Base-by-base conservation (phyloP, 2,113 vertebrate genomes). In the Pteruthius melanotis region DNA sequence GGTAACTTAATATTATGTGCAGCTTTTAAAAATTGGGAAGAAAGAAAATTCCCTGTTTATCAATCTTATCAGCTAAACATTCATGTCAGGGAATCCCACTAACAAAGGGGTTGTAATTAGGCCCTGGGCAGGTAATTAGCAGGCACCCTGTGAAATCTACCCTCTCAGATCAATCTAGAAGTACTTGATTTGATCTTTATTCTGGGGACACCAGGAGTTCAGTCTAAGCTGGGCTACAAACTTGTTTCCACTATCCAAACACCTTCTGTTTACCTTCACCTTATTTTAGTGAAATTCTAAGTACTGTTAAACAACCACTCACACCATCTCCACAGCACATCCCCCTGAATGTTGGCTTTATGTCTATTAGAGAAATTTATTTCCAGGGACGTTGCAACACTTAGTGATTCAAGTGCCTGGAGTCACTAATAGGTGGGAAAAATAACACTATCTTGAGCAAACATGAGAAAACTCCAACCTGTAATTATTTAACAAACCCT, bases 371-470 rank as follows among this genome's bases (percentile, higher is more conserved):
- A 94, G 69, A 80, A 54, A 81, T 77, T 70, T 27, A 71, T 83
- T 93, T 95, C 89, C 71, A 65, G 57, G 81, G 93, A 59, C 3
- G 1, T 63, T 64, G 56, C 49, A 96, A 94, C 77, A 88, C 84
- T 95, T 83, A 90, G 77, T 24, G 23, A 91, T 91, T 96, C 78
- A 74, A 60, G 49, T 71, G 75, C 72, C 56, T 78, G 59, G n/a
- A 91, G 71, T 83, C 49, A 92, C 63, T 45, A 92, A 71, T 83
- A 94, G 87, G 89, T 90, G 95, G 90, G 91, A 97, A 97, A 96
- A 89, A 95, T 93, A 90, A 91, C 92, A 93, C 56, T 28, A n/a
- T 54, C 39, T 56, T 93, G 78, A 96, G 94, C 42, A 93, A 97
- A 97, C 70, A 88, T 9, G 88, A 96, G 91, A 95, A 96, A 96